phyloP scores from a whole-genome alignment of 1,140 invertebrate genomes.

The Ephestia elutella region DNA sequence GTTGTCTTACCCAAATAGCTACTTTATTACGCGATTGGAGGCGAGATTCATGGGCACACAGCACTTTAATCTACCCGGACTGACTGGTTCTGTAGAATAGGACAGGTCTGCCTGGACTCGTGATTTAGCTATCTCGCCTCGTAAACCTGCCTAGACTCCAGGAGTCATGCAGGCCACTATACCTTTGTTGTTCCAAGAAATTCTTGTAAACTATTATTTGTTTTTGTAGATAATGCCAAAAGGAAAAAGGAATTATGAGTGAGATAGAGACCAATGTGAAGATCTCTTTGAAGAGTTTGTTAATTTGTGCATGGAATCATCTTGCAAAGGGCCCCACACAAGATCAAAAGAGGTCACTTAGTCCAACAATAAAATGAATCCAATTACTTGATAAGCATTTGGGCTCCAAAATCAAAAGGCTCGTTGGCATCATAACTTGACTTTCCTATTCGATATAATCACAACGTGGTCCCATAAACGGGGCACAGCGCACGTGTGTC shows the following conservation, averaged over 20 bases:
- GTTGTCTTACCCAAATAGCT: constrained; percentile 43
- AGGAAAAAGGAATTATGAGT: too few species aligned
- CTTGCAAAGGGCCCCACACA: neutral
- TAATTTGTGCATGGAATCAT: neutral
- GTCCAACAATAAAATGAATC: neutral
- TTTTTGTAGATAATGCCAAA: too few species aligned
- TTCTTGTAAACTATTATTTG: neutral
- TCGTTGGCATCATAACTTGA: constrained; percentile 13
- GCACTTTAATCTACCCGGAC: constrained; percentile 34
- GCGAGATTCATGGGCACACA: constrained; percentile 30
- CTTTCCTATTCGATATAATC: constrained; percentile 18
- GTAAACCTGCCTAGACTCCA: neutral
- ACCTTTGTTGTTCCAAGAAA: constrained; percentile 1
- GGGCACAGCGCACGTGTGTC: constrained; percentile 22
- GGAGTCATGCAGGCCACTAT: neutral
- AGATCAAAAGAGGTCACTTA: neutral
- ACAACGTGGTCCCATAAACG: constrained; percentile 3
- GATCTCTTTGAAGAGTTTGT: neutral
- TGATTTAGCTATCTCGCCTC: constrained; percentile 40
- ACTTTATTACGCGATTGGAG: constrained; percentile 33
- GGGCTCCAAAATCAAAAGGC: constrained; percentile 14
- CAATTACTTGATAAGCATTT: neutral
- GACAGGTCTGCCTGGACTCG: constrained; percentile 19
- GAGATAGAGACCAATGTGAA: neutral
- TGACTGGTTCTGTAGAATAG: constrained; percentile 48